phyloP scores from a whole-genome alignment of 2,113 vertebrate genomes.

The Cephalophus harveyi region DNA sequence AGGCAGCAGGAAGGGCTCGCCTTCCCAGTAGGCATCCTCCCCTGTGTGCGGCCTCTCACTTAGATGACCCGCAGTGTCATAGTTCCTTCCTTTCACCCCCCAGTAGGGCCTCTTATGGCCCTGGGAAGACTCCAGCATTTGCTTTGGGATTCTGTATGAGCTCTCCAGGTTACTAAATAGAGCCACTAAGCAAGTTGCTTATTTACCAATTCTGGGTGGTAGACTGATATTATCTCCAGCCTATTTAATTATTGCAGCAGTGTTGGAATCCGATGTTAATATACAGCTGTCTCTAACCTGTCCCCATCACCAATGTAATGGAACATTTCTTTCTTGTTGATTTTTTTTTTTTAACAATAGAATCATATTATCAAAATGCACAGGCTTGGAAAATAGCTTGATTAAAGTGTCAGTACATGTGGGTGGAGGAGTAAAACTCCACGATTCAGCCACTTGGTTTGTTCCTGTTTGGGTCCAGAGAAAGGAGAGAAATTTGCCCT shows the following conservation, averaged over 20 bases:
- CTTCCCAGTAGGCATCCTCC: background rate
- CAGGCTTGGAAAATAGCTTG: slow-evolving; percentile 46
- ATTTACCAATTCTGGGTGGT: background rate
- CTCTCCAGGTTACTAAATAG: background rate
- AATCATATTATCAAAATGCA: slow-evolving; percentile 42
- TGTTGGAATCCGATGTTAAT: background rate
- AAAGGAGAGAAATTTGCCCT: background rate
- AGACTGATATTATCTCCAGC: background rate
- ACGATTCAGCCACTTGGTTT: background rate
- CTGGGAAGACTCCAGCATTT: background rate
- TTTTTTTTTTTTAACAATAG: slow-evolving; percentile 18
- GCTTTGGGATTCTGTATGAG: background rate
- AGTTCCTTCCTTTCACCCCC: background rate
- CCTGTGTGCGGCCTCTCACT: background rate
- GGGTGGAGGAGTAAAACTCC: background rate
- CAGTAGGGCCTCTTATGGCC: background rate
- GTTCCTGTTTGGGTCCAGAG: background rate
- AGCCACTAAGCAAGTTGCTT: background rate
- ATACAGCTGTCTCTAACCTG: background rate
- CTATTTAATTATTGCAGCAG: slow-evolving; percentile 2
- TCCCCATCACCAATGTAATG: background rate
- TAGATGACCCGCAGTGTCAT: background rate
- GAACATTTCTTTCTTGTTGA: slow-evolving; percentile 27
- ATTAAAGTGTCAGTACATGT: slow-evolving; percentile 39
- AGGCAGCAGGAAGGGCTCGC: background rate